Evolutionary conservation across 2,888 invertebrate species (phyloP).

Genomic region (Ptychoptera albimana): DNA sequence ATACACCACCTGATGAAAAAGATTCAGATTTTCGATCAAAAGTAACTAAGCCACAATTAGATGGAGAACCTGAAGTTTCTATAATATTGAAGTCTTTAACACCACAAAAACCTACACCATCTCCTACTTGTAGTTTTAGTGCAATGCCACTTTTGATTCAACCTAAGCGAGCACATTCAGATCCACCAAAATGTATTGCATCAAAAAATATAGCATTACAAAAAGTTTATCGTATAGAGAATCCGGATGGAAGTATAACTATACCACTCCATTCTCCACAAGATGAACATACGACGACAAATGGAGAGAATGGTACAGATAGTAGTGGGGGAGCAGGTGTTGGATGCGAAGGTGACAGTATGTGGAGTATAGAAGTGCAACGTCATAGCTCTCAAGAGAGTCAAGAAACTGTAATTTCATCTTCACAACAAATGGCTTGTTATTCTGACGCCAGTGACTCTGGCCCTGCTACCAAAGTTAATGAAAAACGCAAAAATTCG

Average conservation of each 20-base stretch:
- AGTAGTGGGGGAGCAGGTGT: conserved; percentile 1
- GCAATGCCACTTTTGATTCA: neutral
- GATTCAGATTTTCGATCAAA: conserved; percentile 14
- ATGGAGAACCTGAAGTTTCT: too few species aligned
- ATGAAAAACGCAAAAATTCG: neutral
- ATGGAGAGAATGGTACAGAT: neutral
- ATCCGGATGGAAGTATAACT: conserved; percentile 41
- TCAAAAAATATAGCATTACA: conserved; percentile 11
- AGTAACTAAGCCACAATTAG: too few species aligned
- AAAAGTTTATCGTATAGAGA: conserved; percentile 18
- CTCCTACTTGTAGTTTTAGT: too few species aligned
- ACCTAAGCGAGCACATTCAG: conserved; percentile 5
- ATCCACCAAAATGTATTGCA: conserved; percentile 6
- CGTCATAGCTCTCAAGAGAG: conserved; percentile 32
- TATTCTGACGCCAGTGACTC: too few species aligned
- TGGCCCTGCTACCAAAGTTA: neutral
- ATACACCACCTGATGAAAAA: conserved; percentile 54
- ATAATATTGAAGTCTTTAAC: too few species aligned
- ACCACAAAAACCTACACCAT: too few species aligned
- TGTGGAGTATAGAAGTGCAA: conserved; percentile 27
- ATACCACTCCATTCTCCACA: conserved; percentile 37
- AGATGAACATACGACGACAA: conserved; percentile 17
- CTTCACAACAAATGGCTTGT: conserved; percentile 8
- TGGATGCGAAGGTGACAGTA: conserved; percentile 14
- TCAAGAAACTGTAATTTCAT: conserved; percentile 34